Evolutionary conservation across 2,797 vertebrate species (phyloP).

Genomic region (Oryzias dopingdopingensis): DNA sequence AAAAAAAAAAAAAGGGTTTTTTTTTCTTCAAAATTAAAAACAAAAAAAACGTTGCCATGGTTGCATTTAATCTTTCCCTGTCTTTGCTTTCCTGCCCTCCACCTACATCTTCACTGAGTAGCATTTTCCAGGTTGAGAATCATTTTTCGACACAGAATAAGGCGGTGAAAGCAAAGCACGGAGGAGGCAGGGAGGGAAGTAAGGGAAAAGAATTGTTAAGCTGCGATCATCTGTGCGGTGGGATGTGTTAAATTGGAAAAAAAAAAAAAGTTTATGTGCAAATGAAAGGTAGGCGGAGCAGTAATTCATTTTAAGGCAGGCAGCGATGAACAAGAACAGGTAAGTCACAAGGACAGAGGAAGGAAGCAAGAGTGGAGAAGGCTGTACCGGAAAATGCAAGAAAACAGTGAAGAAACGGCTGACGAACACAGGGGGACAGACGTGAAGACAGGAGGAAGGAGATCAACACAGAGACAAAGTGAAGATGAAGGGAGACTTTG

Average conservation of each 20-base stretch:
- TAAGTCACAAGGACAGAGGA: slow-evolving; percentile 19
- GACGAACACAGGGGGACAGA: slow-evolving; percentile 19
- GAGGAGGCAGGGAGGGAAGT: slow-evolving; percentile 16
- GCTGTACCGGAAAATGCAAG: slow-evolving; percentile 11
- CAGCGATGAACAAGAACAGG: slow-evolving; percentile 30
- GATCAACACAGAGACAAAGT: background rate
- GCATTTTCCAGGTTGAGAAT: slow-evolving; percentile 28
- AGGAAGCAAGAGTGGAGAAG: slow-evolving; percentile 16
- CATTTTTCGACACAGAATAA: slow-evolving; percentile 18
- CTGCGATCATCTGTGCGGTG: slow-evolving; percentile 26
- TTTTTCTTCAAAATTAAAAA: slow-evolving; percentile 10
- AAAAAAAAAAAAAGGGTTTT: slow-evolving; percentile 13
- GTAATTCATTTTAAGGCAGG: slow-evolving; percentile 11
- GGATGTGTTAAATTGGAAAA: slow-evolving; percentile 12
- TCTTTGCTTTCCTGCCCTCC: slow-evolving; percentile 29
- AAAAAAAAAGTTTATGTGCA: background rate
- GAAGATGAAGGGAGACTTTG: slow-evolving; percentile 15
- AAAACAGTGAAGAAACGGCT: slow-evolving; percentile 17
- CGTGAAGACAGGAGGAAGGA: slow-evolving; percentile 1
- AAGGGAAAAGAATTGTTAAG: slow-evolving; percentile 16
- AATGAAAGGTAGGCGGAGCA: slow-evolving; percentile 14
- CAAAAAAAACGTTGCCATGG: slow-evolving; percentile 39
- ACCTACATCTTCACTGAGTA: slow-evolving; percentile 9
- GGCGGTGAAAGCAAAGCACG: slow-evolving; percentile 5
- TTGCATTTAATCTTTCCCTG: slow-evolving; percentile 24